Evolutionary conservation across 2,888 invertebrate genomes (phyloP).

Genomic region (Dione juno): DNA sequence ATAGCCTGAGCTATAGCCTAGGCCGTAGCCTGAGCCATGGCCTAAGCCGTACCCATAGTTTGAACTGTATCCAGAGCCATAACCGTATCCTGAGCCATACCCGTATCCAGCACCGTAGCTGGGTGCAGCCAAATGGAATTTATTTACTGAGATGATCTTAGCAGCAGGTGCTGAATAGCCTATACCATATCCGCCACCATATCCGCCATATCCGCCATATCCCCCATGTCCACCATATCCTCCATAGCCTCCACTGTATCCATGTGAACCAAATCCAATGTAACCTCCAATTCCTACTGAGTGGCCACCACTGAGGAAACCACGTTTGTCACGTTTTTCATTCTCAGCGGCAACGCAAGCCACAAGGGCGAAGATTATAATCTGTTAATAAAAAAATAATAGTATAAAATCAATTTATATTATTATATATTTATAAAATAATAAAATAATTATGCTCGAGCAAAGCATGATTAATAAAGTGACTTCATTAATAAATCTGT

Average conservation of each 20-base stretch:
- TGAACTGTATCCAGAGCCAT: conserved; percentile 40
- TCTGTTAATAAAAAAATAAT: conserved; percentile 30
- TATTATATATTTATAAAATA: no score
- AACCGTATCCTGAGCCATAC: conserved; percentile 42
- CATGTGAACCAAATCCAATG: conserved; percentile 45
- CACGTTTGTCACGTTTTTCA: conserved; percentile 44
- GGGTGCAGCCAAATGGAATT: conserved; percentile 61
- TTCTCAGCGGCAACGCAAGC: conserved; percentile 40
- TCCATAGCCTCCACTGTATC: conserved; percentile 38
- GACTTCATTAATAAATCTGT: no score
- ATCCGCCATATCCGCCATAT: conserved; percentile 32
- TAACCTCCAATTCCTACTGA: conserved; percentile 36
- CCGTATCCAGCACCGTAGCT: conserved; percentile 48
- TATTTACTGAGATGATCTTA: conserved; percentile 55
- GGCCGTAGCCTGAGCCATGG: conserved; percentile 36
- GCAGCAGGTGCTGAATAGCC: no score
- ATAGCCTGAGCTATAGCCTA: background rate
- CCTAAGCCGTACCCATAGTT: conserved; percentile 43
- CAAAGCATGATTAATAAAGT: no score
- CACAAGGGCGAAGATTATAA: conserved; percentile 41
- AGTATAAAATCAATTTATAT: background rate
- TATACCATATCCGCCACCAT: conserved; percentile 43
- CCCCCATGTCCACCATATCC: conserved; percentile 45
- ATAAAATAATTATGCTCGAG: background rate
- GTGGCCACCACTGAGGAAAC: conserved; percentile 41